Base-by-base conservation (phyloP, 1,140 invertebrate genomes). In the Zaprionus nigranus region DNA sequence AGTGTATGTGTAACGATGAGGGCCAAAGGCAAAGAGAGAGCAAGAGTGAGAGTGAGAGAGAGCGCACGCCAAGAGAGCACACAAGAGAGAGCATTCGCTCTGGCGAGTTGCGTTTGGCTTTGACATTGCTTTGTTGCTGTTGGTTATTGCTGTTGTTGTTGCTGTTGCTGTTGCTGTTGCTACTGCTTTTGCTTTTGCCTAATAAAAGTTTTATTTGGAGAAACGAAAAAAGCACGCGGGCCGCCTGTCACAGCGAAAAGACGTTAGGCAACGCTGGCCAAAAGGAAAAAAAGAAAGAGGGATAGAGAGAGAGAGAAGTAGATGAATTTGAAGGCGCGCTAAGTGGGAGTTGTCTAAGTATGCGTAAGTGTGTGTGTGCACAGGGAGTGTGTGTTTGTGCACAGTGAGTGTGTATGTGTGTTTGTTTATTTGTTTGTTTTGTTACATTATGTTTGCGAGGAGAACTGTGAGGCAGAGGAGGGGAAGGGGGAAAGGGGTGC, bases 401-500 rank as follows among this genome's bases (percentile, higher is more conserved):
- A 30, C 28, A 30, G 13, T n/a, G n/a, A 64, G 22, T 60, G 46
- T 62, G 51, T 63, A n/a, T n/a, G 69, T 76, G 53, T 34, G 76
- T 85, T 73, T 82, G 84, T 83, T 90, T 85, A 76, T 85, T 73
- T 90, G 78, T 82, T 88, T 87, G 74, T 83, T 90, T 90, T 85
- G 78, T 77, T 90, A 82, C 75, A 77, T 90, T 90, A 81, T 64
- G 64, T 57, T 74, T 63, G 20, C 20, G 28, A 6, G 38, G 43
- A 36, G 20, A 43, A 2, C 17, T 49, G 46, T 11, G 20, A 20
- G 46, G 46, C 20, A 4, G 20, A 1, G 11, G n/a, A 13, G 22
- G 12, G 1, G 46, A 0, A 11, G 20, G 46, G 3, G 2, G 30
- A 34, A 34, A 34, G 20, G 20, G 17, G 20, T 51, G 22, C 20